phyloP scores from a whole-genome alignment of 2,113 vertebrate species.

The Catagonus wagneri region DNA sequence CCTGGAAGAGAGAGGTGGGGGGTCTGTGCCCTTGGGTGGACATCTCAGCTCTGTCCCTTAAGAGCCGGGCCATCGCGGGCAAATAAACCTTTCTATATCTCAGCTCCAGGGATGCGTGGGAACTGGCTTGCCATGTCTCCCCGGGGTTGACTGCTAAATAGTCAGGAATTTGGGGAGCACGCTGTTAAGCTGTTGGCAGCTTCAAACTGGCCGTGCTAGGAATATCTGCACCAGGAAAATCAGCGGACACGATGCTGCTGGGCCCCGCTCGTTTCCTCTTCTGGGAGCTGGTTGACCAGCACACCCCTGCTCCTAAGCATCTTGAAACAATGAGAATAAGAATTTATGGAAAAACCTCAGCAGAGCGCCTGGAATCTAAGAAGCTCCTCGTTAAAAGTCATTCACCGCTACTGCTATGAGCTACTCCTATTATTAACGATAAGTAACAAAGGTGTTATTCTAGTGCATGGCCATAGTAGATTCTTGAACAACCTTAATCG shows the following conservation, averaged over 20 bases:
- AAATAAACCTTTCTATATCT: not conserved
- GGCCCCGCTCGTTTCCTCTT: not conserved
- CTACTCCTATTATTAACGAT: not conserved
- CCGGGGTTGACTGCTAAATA: not conserved
- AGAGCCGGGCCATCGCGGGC: not conserved
- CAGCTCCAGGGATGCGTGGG: not conserved
- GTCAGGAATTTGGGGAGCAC: not conserved
- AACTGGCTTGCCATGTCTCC: not conserved
- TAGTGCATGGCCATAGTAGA: not conserved
- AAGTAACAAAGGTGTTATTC: not conserved
- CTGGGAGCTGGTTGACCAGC: not conserved
- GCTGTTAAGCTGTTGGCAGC: not conserved
- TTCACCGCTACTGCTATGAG: not conserved
- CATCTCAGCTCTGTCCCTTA: not conserved
- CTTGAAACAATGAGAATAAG: not conserved
- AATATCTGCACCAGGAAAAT: not conserved
- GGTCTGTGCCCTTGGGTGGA: not conserved
- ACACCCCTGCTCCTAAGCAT: not conserved
- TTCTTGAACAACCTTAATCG: not conserved
- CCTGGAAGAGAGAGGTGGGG: fast-evolving
- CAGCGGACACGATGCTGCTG: not conserved
- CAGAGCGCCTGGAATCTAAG: not conserved
- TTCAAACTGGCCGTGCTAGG: not conserved
- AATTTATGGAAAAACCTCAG: not conserved
- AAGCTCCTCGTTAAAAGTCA: not conserved